Evolutionary conservation across 1,140 invertebrate species (phyloP).

Genomic region (Pogonomyrmex barbatus): DNA sequence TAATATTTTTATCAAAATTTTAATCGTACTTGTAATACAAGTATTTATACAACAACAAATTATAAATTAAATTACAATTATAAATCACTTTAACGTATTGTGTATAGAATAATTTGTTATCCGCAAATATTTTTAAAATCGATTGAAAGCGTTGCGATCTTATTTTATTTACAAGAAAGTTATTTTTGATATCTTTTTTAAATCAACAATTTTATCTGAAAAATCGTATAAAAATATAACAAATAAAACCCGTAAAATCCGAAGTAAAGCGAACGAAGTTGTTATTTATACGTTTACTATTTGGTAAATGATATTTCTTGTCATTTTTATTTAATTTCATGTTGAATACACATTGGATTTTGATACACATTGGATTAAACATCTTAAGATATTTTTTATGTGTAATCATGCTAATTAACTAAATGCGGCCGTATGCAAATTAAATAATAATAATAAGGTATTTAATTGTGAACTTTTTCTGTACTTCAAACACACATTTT

Average conservation of each 20-base stretch:
- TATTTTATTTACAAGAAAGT: background rate
- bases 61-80: background rate
- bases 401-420: background rate
- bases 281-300: background rate
- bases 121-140: background rate
- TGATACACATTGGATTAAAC: background rate
- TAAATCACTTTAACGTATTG: background rate
- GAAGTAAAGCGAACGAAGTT: background rate
- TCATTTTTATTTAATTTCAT: constrained; percentile 5
- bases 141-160: too few relatives aligned
- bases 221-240: background rate
- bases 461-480: background rate
- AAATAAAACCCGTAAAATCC: background rate
- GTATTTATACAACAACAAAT: too few relatives aligned
- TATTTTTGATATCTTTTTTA: background rate
- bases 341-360: too few relatives aligned
- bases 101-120: background rate
- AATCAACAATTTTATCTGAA: background rate
- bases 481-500: background rate
- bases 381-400: background rate
- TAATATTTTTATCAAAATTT: background rate
- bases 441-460: constrained; percentile 1
- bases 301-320: background rate
- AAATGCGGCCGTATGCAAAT: background rate
- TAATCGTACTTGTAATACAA: background rate